A percentile compares a stretch with the other conserved stretches of the same genome.
Evolutionary conservation across 2,113 vertebrate genomes (phyloP).

Genomic region (Brienomyrus longianalis): DNA sequence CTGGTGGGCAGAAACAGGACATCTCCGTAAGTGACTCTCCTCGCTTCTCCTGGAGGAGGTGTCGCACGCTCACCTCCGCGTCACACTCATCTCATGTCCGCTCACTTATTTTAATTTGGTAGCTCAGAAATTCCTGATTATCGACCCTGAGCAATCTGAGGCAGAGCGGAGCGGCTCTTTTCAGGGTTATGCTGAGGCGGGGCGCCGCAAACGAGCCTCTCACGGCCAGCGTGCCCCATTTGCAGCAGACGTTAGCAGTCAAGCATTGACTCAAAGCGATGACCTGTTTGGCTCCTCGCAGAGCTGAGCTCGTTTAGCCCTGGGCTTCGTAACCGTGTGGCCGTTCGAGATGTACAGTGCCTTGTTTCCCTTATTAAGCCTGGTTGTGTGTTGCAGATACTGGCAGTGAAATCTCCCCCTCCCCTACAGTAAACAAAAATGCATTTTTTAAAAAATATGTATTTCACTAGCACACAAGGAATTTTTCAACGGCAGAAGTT

Average conservation of each 20-base stretch:
- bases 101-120: not conserved
- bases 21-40: not conserved
- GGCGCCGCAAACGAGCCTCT: not conserved
- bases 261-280: not conserved
- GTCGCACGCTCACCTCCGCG: not conserved
- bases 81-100: not conserved
- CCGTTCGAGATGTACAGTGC: not conserved
- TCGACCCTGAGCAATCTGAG: not conserved
- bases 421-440: not conserved
- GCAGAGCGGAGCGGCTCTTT: not conserved
- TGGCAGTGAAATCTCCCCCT: not conserved
- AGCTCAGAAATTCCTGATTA: not conserved
- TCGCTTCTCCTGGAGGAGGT: not conserved
- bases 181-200: not conserved
- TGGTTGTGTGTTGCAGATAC: not conserved
- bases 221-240: not conserved
- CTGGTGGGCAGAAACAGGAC: not conserved
- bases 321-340: not conserved
- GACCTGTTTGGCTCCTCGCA: not conserved
- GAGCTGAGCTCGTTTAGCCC: not conserved
- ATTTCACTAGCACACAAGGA: not conserved
- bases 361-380: not conserved
- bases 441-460: not conserved
- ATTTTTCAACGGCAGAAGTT: not conserved
- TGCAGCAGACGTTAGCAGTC: not conserved